These are phyloP conservation scores for Nemoura dubitans DNA, from an alignment of 2,888 invertebrate genomes.

Conservation along the genomic window DNA sequence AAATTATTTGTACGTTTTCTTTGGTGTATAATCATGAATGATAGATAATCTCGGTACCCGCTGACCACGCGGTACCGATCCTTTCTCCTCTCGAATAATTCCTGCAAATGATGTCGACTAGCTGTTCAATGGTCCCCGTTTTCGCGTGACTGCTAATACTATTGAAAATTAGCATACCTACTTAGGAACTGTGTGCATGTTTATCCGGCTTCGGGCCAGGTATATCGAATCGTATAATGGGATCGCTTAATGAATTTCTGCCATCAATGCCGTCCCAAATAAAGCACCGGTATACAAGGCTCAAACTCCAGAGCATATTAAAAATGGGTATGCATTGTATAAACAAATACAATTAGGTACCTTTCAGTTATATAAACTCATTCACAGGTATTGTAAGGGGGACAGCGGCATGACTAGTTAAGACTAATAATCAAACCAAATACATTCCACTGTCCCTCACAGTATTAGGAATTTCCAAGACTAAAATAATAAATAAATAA, in stretches of 20 bases:
- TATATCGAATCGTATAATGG: background rate
- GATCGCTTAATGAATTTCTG: background rate
- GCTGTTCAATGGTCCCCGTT: background rate
- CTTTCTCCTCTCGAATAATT: background rate
- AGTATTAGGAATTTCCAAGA: too few species aligned
- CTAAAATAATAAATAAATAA: too few species aligned
- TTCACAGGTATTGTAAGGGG: too few species aligned
- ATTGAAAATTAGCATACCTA: background rate
- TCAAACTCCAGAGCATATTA: too few species aligned
- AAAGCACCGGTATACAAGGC: too few species aligned
- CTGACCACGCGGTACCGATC: background rate
- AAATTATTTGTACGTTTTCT: constrained; percentile 10
- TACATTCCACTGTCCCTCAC: too few species aligned
- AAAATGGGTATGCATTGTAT: too few species aligned
- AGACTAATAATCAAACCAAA: too few species aligned
- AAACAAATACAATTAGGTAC: too few species aligned
- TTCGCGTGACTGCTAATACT: background rate
- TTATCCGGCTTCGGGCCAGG: background rate
- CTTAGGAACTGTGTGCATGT: background rate
- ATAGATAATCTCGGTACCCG: background rate
- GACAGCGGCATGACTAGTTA: too few species aligned
- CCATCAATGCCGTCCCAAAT: background rate
- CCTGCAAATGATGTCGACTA: background rate
- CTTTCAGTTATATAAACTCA: too few species aligned
- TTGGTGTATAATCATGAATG: background rate